phyloP scores from a whole-genome alignment of 2,888 invertebrate species.

The Helicoverpa assulta region DNA sequence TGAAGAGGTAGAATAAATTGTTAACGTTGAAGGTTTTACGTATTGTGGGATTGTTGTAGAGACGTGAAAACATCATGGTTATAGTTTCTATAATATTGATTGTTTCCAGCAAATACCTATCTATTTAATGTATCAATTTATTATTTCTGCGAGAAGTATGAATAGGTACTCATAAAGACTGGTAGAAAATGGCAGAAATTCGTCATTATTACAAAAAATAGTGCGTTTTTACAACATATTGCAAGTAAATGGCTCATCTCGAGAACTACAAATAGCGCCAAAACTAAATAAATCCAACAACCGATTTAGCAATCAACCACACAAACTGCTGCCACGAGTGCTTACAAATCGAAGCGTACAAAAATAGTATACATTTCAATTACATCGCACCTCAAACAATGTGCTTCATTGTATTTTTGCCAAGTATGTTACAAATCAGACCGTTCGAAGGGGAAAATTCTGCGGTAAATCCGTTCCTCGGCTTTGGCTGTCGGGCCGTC shows the following conservation, averaged over 20 bases:
- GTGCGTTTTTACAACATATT: too few relatives aligned
- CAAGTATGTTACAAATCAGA: conserved; percentile 54
- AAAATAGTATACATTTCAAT: conserved; percentile 22
- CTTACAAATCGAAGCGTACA: neutral
- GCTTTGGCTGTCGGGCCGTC: conserved; percentile 79
- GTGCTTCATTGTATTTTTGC: conserved; percentile 43
- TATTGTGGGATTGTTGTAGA: too few relatives aligned
- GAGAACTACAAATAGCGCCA: too few relatives aligned
- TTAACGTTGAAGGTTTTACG: neutral
- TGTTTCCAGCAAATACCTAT: too few relatives aligned
- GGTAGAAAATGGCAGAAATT: too few relatives aligned
- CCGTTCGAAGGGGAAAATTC: conserved; percentile 66
- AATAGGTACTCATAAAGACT: too few relatives aligned
- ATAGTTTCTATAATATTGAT: too few relatives aligned
- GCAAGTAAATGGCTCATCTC: too few relatives aligned
- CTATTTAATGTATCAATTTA: too few relatives aligned
- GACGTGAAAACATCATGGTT: too few relatives aligned
- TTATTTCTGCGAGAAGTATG: too few relatives aligned
- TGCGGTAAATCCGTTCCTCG: conserved; percentile 75
- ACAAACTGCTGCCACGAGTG: neutral
- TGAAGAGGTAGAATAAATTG: neutral
- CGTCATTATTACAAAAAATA: too few relatives aligned
- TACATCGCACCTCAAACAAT: conserved; percentile 19
- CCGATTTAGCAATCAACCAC: neutral
- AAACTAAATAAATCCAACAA: neutral